Conservation (phyloP, 1,140 invertebrate genomes). For the Archivesica marissinica region DNA sequence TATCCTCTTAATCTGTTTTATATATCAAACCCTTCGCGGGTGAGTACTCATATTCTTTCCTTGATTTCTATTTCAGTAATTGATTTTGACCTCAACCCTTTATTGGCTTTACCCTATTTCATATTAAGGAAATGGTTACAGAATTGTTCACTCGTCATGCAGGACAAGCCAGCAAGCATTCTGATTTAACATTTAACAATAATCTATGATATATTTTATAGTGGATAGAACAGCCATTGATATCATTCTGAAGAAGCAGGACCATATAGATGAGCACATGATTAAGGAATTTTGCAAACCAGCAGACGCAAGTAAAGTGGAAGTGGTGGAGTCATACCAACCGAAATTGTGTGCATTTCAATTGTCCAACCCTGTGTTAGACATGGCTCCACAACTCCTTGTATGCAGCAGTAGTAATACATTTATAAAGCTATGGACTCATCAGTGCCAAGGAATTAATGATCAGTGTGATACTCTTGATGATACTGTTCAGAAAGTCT, state of each 20-base stretch:
- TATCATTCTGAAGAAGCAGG: conserved; percentile 15
- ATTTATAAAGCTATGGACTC: conserved; percentile 24
- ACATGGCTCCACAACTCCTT: not conserved
- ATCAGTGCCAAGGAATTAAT: not conserved
- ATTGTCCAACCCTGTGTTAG: not conserved
- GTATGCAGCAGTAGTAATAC: not conserved
- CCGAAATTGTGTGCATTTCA: conserved; percentile 8
- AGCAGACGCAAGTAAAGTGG: not conserved
- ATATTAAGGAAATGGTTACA: too few relatives aligned
- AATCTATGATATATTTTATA: too few relatives aligned
- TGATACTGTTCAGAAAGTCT: not conserved
- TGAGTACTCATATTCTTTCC: too few relatives aligned
- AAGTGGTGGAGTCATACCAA: not conserved
- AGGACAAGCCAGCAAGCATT: too few relatives aligned
- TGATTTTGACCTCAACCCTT: too few relatives aligned
- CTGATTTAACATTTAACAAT: too few relatives aligned
- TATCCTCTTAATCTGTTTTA: too few relatives aligned
- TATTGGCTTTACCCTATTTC: too few relatives aligned
- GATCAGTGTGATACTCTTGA: not conserved
- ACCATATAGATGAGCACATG: not conserved
- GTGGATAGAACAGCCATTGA: conserved; percentile 3
- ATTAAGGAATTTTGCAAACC: conserved; percentile 20
- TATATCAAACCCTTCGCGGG: too few relatives aligned
- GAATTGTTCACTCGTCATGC: too few relatives aligned
- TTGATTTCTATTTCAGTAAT: too few relatives aligned